Base-by-base conservation (phyloP, 2,113 vertebrate species). In the Mobula birostris region DNA sequence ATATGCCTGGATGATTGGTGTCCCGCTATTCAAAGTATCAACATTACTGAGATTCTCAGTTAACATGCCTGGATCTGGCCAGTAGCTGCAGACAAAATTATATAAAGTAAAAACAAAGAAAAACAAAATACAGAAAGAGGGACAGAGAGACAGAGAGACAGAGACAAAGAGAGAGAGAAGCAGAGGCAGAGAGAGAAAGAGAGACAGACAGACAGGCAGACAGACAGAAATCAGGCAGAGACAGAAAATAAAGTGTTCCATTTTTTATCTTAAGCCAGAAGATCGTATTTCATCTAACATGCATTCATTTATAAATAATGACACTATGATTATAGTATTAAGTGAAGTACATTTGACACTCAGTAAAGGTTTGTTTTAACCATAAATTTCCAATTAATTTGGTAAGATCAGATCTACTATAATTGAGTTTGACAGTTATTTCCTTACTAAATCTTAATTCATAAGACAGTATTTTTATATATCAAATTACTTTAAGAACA, bases 331-430 rank as follows among this genome's bases (percentile, higher is more conserved):
- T 56, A 83, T 58, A 83, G 19, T 58, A 82, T 85, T 85, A 85
- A 85, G 82, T 85, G 58, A 63, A 29, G 85, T n/a, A 66, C 58
- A 90, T 90, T 66, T 90, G 29, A 90, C 61, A 36, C 29, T 90
- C 32, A 4, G 85, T 90, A 66, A 90, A 90, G 29, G 32, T 90
- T 90, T 36, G 61, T 68, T 90, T 90, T 8, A 32, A 15, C 68
- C n/a, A 83, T 90, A 66, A 90, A 90, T 68, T 66, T 90, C 14
- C 58, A 66, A 63, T 17, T 90, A 90, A 68, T 90, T 66, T 68
- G 27, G 12, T 9, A 66, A 90, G n/a, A 66, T 68, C 15, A 21
- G 85, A 66, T 66, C 15, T 68, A 32, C 29, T 63, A 66, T 66
- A 66, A 32, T 90, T 90, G n/a, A 7, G 85, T 66, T 32, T 68